Conservation (phyloP, 2,797 vertebrate genomes). For the Pseudomugil gertrudae region DNA sequence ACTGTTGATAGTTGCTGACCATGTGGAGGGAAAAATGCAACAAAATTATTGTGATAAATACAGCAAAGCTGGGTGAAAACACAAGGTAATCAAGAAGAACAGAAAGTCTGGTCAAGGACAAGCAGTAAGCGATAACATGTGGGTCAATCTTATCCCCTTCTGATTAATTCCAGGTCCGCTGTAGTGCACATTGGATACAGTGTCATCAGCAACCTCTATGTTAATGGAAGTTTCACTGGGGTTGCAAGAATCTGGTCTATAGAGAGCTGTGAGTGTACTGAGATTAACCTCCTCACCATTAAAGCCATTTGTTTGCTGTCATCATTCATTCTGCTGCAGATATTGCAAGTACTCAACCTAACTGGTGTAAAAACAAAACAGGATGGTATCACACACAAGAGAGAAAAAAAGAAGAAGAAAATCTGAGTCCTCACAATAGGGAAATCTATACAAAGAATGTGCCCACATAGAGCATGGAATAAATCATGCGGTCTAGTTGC, state of each 20-base stretch:
- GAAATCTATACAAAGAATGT: constrained; percentile 22
- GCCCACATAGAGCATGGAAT: not conserved
- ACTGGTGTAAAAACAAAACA: not conserved
- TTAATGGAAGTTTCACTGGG: constrained; percentile 65
- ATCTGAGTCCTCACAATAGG: not conserved
- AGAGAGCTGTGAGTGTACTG: constrained; percentile 38
- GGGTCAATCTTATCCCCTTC: constrained; percentile 67
- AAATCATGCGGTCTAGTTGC: not conserved
- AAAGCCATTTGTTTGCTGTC: constrained; percentile 40
- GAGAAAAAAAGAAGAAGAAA: not conserved
- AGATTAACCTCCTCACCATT: constrained; percentile 59
- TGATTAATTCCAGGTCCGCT: constrained; percentile 76
- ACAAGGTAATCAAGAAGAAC: constrained; percentile 64
- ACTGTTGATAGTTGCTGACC: constrained; percentile 57
- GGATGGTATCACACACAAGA: not conserved
- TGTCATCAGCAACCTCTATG: constrained; percentile 69
- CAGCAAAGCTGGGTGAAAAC: constrained; percentile 57
- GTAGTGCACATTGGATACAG: constrained; percentile 44
- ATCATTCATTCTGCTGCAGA: constrained; percentile 34
- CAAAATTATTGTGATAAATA: constrained; percentile 67
- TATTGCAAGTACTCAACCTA: constrained; percentile 28
- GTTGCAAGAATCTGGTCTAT: constrained; percentile 42
- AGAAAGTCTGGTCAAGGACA: constrained; percentile 66
- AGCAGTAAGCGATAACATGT: constrained; percentile 56
- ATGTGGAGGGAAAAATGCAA: constrained; percentile 41